Percentiles rank a stretch among this genome's conserved stretches.
Evolutionary conservation across 2,797 vertebrate species (phyloP).

Genomic region (Xiphophorus birchmanni): DNA sequence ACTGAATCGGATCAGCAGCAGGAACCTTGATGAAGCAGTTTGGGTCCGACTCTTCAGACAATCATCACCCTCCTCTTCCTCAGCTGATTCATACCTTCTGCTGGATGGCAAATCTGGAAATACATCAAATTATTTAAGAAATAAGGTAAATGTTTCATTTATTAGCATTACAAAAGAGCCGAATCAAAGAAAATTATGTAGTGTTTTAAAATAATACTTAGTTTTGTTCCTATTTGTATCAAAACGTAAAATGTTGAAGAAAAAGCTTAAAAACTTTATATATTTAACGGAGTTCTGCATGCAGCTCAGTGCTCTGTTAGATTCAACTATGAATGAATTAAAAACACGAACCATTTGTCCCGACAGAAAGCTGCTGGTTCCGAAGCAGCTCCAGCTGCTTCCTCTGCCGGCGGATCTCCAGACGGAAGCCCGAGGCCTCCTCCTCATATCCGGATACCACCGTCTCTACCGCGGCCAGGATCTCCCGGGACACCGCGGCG

Average conservation of each 20-base stretch:
- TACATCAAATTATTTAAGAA: neutral
- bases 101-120: constrained; percentile 24
- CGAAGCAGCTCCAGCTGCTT: constrained; percentile 44
- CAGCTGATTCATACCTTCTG: neutral
- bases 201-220: rapidly evolving
- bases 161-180: rapidly evolving
- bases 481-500: constrained; percentile 45
- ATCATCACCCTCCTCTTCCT: constrained; percentile 30
- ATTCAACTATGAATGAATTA: neutral
- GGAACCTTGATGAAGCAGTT: constrained; percentile 34
- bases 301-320: neutral
- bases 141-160: neutral
- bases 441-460: constrained; percentile 53
- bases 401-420: constrained; percentile 48
- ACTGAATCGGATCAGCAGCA: neutral
- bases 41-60: neutral
- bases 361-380: neutral
- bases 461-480: constrained; percentile 45
- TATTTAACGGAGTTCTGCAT: neutral
- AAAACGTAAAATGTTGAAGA: rapidly evolving
- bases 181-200: neutral
- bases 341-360: neutral
- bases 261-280: rapidly evolving
- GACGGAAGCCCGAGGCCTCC: constrained; percentile 45
- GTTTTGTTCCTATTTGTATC: rapidly evolving